These are phyloP conservation scores for Rhea pennata DNA, from an alignment of 2,113 vertebrate genomes.

Conservation along the genomic window DNA sequence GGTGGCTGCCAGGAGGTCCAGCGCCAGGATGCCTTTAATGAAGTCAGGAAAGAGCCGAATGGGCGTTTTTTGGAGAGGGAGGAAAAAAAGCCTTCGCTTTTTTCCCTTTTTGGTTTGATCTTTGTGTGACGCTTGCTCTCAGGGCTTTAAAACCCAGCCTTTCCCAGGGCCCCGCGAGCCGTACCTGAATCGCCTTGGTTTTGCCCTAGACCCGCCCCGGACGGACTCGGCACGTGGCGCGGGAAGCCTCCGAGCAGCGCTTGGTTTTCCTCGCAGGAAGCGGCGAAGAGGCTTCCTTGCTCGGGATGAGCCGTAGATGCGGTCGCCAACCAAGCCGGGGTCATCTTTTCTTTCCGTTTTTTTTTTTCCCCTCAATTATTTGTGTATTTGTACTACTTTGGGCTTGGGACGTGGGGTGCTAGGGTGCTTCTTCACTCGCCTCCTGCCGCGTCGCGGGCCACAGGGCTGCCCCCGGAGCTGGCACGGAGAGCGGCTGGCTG, in stretches of 20 bases:
- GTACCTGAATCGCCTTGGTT: accelerated
- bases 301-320: background rate
- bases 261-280: background rate
- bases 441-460: too few species aligned
- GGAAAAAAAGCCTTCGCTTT: background rate
- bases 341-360: background rate
- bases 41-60: background rate
- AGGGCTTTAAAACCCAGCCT: background rate
- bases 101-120: background rate
- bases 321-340: background rate
- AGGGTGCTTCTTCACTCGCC: too few species aligned
- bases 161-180: background rate
- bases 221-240: too few species aligned
- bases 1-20: too few species aligned
- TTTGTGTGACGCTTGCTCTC: background rate
- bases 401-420: too few species aligned
- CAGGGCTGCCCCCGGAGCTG: too few species aligned
- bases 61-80: background rate
- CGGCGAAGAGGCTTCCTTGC: background rate
- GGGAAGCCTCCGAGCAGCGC: too few species aligned
- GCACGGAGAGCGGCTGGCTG: too few species aligned
- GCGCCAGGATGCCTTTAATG: background rate
- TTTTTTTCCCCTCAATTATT: too few species aligned
- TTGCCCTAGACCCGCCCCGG: background rate
- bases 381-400: too few species aligned